Conservation (phyloP, 2,113 vertebrate species). For the Passerina amoena region DNA sequence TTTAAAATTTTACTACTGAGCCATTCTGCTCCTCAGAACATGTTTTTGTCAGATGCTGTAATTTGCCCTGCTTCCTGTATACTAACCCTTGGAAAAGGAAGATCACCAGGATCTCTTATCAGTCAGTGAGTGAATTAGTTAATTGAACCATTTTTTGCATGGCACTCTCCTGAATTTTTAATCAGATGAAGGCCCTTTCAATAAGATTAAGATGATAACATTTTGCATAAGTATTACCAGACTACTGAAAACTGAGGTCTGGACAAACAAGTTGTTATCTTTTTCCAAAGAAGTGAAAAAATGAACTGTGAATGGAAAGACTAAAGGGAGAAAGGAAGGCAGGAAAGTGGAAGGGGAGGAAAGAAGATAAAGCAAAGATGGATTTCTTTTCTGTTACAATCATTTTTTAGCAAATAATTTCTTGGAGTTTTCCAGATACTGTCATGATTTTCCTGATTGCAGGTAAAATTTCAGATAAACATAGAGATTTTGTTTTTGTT, state of each 20-base stretch:
- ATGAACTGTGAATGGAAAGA: not conserved
- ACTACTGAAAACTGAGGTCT: not conserved
- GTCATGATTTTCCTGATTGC: not conserved
- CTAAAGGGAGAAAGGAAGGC: not conserved
- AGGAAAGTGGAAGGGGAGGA: not conserved
- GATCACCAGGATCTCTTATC: not conserved
- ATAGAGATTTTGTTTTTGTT: too few relatives aligned
- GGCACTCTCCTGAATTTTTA: not conserved
- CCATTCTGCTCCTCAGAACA: not conserved
- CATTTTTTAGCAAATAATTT: not conserved
- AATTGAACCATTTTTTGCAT: not conserved
- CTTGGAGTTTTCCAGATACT: not conserved
- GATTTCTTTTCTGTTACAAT: not conserved
- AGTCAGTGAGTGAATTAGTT: not conserved
- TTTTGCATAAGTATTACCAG: not conserved
- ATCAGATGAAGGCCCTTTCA: not conserved
- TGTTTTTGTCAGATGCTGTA: not conserved
- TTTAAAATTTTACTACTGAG: not conserved
- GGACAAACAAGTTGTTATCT: not conserved
- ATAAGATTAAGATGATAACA: not conserved
- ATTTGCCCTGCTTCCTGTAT: not conserved
- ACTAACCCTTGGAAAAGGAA: not conserved
- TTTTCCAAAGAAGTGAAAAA: not conserved
- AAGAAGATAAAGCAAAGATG: not conserved
- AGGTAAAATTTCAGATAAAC: not conserved